A percentile compares a stretch with the other conserved stretches of the same genome.
Evolutionary conservation across 2,797 vertebrate species (phyloP).

Genomic region (Sebastes reedi): DNA sequence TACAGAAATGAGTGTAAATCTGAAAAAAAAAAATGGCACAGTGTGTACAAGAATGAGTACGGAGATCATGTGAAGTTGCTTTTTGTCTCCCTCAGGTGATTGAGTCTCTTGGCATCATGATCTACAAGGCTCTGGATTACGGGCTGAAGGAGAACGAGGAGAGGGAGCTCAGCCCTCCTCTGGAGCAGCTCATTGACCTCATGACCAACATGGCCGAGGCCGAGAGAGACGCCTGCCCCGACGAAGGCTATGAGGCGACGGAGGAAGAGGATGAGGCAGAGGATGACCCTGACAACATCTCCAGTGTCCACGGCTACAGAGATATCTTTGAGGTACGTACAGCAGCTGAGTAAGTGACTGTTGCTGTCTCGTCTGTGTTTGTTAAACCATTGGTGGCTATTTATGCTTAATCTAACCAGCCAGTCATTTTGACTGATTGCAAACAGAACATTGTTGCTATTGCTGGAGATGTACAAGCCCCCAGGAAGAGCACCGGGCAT

Average conservation of each 20-base stretch:
- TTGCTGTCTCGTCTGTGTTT: neutral
- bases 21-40: neutral
- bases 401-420: neutral
- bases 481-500: too few relatives aligned
- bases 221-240: slow-evolving; percentile 84
- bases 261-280: slow-evolving; percentile 91
- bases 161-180: slow-evolving; percentile 92
- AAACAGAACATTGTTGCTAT: neutral
- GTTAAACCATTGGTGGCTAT: neutral
- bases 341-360: neutral
- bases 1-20: neutral
- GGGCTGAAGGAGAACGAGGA: slow-evolving; percentile 98
- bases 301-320: slow-evolving; percentile 85
- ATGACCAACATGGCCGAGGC: slow-evolving; percentile 92
- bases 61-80: neutral
- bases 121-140: slow-evolving; percentile 98
- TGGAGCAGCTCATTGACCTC: slow-evolving; percentile 95
- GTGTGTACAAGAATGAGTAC: neutral
- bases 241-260: slow-evolving; percentile 94
- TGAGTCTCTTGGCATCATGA: slow-evolving; percentile 95
- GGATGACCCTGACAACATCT: slow-evolving; percentile 71
- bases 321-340: slow-evolving; percentile 91
- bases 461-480: neutral
- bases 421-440: neutral
- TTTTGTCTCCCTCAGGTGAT: slow-evolving; percentile 82